A percentile compares a stretch with the other conserved stretches of the same genome.
Conservation (phyloP, 2,113 vertebrate genomes). For the Ailuropoda melanoleuca region DNA sequence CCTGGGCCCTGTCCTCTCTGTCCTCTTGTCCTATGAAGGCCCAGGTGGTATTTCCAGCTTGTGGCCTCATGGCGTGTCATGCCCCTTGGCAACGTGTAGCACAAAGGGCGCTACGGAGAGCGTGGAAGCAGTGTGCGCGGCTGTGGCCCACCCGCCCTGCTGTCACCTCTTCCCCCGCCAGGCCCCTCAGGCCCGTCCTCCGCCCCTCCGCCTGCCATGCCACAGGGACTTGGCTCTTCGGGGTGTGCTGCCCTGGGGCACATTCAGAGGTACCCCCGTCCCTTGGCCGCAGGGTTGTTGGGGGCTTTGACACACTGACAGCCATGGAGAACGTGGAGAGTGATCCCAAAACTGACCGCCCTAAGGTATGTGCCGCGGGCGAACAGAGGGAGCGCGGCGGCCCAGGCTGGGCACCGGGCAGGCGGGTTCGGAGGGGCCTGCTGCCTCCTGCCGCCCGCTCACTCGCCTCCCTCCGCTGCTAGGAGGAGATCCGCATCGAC, state of each 20-base stretch:
- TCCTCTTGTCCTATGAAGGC: background rate
- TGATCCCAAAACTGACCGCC: conserved; percentile 95
- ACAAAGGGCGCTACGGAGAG: background rate
- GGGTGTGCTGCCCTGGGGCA: no score
- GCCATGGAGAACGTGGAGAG: conserved; percentile 98
- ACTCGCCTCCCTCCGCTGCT: background rate
- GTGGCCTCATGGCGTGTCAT: background rate
- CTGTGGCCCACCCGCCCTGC: background rate
- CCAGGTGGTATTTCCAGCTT: background rate
- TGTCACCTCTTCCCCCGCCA: background rate
- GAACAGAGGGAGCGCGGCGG: accelerated
- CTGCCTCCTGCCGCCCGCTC: accelerated
- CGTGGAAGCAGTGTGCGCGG: accelerated
- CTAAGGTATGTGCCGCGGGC: conserved; percentile 87
- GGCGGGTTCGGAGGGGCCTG: accelerated
- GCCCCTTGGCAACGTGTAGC: background rate
- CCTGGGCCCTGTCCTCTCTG: background rate
- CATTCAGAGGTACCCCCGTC: background rate
- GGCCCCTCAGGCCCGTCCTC: no score
- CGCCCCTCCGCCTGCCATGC: background rate
- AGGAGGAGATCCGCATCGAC: conserved; percentile 94
- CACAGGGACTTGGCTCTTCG: background rate
- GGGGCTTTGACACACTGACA: conserved; percentile 95
- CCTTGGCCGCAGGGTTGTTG: conserved; percentile 90
- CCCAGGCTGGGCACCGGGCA: accelerated